Conservation (phyloP, 2,797 vertebrate genomes). For the Peromyscus aztecus region DNA sequence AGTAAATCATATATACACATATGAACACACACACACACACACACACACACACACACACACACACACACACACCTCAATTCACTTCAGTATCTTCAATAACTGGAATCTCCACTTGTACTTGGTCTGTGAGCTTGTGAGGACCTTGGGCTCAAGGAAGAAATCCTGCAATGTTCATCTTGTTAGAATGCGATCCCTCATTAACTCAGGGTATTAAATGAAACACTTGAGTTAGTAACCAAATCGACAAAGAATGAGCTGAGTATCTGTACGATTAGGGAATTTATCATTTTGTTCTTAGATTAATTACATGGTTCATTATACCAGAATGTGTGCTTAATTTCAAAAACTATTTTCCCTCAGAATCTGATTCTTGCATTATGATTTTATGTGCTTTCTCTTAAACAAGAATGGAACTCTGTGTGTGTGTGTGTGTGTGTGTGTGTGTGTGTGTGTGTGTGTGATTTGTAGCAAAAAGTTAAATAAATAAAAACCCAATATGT, state of each 20-base stretch:
- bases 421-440: neutral
- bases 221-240: slow-evolving; percentile 88
- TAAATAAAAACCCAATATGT: slow-evolving; percentile 15
- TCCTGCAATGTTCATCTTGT: slow-evolving; percentile 80
- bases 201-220: slow-evolving; percentile 87
- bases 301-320: slow-evolving; percentile 89
- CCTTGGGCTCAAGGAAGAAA: slow-evolving; percentile 59
- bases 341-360: slow-evolving; percentile 69
- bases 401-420: slow-evolving; percentile 64
- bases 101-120: slow-evolving; percentile 39
- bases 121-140: slow-evolving; percentile 50
- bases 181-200: slow-evolving; percentile 87
- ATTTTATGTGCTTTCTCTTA: slow-evolving; percentile 71
- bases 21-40: neutral
- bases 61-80: neutral
- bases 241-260: slow-evolving; percentile 83
- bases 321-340: slow-evolving; percentile 83
- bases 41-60: too few relatives aligned
- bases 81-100: neutral
- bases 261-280: slow-evolving; percentile 83
- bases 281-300: slow-evolving; percentile 86
- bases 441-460: too few relatives aligned
- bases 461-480: slow-evolving; percentile 52
- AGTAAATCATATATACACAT: neutral
- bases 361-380: slow-evolving; percentile 78